These are phyloP conservation scores for Bufo bufo DNA, from an alignment of 2,113 vertebrate genomes.

Conservation along the genomic window DNA sequence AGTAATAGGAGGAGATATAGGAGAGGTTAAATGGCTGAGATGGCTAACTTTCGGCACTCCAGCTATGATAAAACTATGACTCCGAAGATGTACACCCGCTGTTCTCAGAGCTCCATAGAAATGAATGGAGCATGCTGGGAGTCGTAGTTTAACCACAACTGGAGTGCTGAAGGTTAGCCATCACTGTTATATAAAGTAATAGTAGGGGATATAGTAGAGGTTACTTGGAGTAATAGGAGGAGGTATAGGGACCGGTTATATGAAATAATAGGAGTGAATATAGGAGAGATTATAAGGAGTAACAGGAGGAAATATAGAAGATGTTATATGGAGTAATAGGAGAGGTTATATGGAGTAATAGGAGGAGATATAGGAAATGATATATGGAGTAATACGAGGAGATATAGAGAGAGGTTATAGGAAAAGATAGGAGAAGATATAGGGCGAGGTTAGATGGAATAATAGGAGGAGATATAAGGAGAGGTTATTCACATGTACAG, in stretches of 20 bases:
- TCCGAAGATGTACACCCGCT: no score
- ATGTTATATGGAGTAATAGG: neutral
- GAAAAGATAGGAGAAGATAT: neutral
- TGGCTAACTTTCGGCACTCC: no score
- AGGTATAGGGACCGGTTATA: neutral
- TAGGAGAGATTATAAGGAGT: neutral
- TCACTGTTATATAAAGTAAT: neutral
- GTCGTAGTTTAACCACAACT: no score
- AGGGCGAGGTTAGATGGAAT: neutral
- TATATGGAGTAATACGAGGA: neutral
- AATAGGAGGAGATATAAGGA: no score
- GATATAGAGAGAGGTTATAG: neutral
- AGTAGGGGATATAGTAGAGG: neutral
- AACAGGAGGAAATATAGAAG: neutral
- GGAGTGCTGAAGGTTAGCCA: no score
- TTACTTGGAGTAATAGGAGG: neutral
- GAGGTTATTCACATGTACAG: no score
- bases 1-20: neutral
- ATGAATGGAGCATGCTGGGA: no score
- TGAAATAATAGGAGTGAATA: neutral
- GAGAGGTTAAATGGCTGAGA: neutral
- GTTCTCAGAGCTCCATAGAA: no score
- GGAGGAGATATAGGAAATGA: neutral
- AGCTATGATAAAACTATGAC: no score
- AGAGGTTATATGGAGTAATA: neutral